Conservation (phyloP, 2,113 vertebrate genomes). For the Thryonomys swinderianus region DNA sequence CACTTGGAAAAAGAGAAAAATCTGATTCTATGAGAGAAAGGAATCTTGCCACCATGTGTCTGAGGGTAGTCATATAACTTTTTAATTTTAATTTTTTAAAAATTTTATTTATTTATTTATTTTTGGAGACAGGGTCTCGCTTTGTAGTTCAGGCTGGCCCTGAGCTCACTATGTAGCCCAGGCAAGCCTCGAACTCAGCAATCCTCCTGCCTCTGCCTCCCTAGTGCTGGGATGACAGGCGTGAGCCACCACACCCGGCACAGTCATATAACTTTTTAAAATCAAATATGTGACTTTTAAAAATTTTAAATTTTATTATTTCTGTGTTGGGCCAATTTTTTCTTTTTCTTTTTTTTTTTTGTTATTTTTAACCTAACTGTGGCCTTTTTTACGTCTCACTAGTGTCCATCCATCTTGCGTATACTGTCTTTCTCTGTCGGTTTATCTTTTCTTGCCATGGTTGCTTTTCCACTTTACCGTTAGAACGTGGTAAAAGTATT, state of each 20-base stretch:
- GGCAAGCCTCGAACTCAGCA: no score
- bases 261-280: not conserved
- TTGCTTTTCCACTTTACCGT: not conserved
- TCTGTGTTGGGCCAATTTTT: not conserved
- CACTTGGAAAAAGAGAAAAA: constrained; percentile 67
- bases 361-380: not conserved
- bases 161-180: no score
- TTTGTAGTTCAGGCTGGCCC: no score
- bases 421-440: not conserved
- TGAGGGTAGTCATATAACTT: not conserved
- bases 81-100: no score
- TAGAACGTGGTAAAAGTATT: not conserved
- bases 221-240: no score
- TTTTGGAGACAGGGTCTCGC: no score
- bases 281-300: not conserved
- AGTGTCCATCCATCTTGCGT: not conserved
- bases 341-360: not conserved
- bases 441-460: not conserved
- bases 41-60: constrained; percentile 66
- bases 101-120: no score
- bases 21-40: constrained; percentile 78
- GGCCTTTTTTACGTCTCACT: not conserved
- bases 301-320: not conserved
- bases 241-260: no score
- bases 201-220: no score